A percentile compares a stretch with the other conserved stretches of the same genome.
These are phyloP conservation scores for Phoxinus phoxinus DNA, from an alignment of 2,113 vertebrate species.

Conservation along the genomic window DNA sequence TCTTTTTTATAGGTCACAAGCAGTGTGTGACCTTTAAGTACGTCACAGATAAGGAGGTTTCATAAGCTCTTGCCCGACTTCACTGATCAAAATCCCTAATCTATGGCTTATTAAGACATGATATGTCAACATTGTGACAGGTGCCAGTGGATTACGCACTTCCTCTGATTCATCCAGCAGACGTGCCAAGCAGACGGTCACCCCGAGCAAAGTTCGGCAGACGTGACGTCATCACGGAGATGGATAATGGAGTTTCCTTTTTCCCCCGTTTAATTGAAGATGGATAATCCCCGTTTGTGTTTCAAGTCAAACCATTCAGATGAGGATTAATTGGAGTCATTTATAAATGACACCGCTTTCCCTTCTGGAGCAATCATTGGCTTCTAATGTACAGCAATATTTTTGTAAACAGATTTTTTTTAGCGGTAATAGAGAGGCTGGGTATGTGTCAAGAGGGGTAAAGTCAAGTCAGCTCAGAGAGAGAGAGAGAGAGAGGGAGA, in stretches of 20 bases:
- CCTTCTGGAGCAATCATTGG: neutral
- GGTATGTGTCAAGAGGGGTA: conserved; percentile 8
- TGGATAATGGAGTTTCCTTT: neutral
- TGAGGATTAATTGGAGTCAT: conserved; percentile 37
- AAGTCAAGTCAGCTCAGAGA: conserved; percentile 4
- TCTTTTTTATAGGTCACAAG: neutral
- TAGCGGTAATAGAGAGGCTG: neutral
- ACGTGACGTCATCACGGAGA: neutral
- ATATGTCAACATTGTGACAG: conserved; percentile 45
- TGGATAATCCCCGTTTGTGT: conserved; percentile 10
- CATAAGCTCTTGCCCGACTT: neutral
- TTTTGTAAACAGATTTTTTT: neutral
- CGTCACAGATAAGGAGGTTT: neutral
- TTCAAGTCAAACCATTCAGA: neutral
- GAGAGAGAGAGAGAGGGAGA: neutral
- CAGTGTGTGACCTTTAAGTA: conserved; percentile 26
- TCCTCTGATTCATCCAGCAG: conserved; percentile 24
- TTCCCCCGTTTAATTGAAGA: conserved; percentile 31
- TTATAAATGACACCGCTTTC: conserved; percentile 17
- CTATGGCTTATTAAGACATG: conserved; percentile 23
- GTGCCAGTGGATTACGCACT: conserved; percentile 29
- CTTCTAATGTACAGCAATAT: neutral
- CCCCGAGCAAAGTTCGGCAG: neutral
- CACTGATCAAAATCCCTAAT: conserved; percentile 3
- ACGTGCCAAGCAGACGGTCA: neutral